Percentiles rank a stretch among this genome's conserved stretches.
These are phyloP conservation scores for Arenaria interpres DNA, from an alignment of 2,113 vertebrate species.

Conservation along the genomic window DNA sequence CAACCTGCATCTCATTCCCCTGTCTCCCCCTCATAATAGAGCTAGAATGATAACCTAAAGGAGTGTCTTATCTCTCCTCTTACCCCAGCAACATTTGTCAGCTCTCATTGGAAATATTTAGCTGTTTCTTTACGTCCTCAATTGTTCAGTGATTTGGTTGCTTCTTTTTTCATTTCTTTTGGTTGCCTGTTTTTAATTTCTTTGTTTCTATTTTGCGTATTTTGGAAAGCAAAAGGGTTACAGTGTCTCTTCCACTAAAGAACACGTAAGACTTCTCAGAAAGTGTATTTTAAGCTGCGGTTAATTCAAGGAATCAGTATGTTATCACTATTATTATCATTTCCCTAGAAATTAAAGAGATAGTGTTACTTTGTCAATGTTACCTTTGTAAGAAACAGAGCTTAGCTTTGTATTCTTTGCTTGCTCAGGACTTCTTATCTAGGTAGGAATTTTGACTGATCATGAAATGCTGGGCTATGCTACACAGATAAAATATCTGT, in stretches of 20 bases:
- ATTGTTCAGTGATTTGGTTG: not conserved
- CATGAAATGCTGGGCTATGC: not conserved
- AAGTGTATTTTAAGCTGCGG: not conserved
- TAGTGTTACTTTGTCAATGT: not conserved
- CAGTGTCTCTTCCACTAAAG: not conserved
- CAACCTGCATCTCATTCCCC: not conserved
- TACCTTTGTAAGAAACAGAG: not conserved
- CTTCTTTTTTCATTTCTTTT: not conserved
- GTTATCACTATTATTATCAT: not conserved
- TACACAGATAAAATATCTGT: not conserved
- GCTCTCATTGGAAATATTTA: not conserved
- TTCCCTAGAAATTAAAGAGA: not conserved
- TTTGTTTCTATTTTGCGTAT: not conserved
- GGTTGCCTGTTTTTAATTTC: not conserved
- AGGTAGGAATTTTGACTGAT: not conserved
- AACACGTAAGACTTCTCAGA: not conserved
- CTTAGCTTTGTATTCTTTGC: not conserved
- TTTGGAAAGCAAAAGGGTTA: not conserved
- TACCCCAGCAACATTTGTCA: not conserved
- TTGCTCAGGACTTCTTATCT: not conserved
- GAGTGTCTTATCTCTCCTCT: not conserved
- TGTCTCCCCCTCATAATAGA: not conserved
- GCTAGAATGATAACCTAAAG: not conserved
- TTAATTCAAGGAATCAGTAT: not conserved
- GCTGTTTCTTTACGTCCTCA: not conserved